Base-by-base conservation (phyloP, 2,113 vertebrate species). In the Myrmophylax atrothorax region DNA sequence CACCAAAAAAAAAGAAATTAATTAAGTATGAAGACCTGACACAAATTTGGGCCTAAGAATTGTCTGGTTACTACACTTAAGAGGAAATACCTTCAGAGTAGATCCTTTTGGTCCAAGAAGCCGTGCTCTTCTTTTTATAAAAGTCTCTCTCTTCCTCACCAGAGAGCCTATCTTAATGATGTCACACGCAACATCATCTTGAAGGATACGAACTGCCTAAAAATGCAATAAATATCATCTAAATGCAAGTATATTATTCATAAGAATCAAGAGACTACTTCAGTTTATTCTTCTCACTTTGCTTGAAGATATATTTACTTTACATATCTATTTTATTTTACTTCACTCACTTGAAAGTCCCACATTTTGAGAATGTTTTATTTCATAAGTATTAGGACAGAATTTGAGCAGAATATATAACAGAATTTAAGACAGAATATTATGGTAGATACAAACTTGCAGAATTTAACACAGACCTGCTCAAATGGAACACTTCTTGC, bases 101-200 rank as follows among this genome's bases (percentile, higher is more conserved):
- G 99, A 99, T 76, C 99, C 99, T 96, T 99, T 99, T 18, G 99
- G 99, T 18, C 99, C 99, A 78, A 99, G 99, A 76, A 99, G 98
- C 13, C 99, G 97, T 79, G 99, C 99, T 96, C 99, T 98, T 96
- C 99, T 98, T 97, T 99, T 99, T 64, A 99, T 98, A 95, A 99
- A 99, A 26, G 99, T 98, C 25, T 99, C 99, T 89, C 98, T 98
- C 97, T 99, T 99, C 92, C 99, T 98, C 84, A 99, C 99, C 90
- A 99, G 84, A 16, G 99, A 98, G 9, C 99, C 99, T 33, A 99
- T 98, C 98, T 99, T 99, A 92, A 99, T 99, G 59, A 99, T 99
- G 95, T 99, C 99, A 98, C 99, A 99, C 0, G 99, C 99, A 91
- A 98, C 28, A 19, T 99, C 99, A 87, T 99, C 99, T 96, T 99